Percentiles rank a stretch among this genome's conserved stretches.
Evolutionary conservation across 2,113 vertebrate genomes (phyloP).

Genomic region (Rhegmatorhina hoffmannsi): DNA sequence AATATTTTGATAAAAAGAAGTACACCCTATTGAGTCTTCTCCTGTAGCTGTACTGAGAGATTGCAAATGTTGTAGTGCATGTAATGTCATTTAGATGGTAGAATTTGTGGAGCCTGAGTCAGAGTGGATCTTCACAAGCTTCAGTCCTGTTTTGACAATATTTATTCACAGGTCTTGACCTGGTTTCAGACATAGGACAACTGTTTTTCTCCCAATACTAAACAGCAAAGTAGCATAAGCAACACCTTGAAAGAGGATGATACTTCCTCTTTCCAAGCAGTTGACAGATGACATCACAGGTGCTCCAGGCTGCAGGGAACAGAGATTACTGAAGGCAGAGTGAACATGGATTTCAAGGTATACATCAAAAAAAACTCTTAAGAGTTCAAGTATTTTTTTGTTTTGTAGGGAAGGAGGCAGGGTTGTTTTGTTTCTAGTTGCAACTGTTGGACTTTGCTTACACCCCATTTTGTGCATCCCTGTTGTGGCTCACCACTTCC

Average conservation of each 20-base stretch:
- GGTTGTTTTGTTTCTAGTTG: background rate
- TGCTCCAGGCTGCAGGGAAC: background rate
- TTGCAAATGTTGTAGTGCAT: background rate
- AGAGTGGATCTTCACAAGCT: background rate
- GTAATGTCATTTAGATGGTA: background rate
- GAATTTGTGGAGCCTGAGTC: background rate
- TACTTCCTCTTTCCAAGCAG: background rate
- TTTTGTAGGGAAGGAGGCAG: background rate
- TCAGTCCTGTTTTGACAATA: background rate
- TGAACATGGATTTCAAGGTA: background rate
- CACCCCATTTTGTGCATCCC: background rate
- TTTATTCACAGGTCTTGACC: background rate
- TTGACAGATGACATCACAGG: background rate
- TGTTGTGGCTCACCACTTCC: constrained; percentile 51
- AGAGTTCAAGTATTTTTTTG: background rate
- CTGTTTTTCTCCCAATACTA: background rate
- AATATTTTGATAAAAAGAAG: background rate
- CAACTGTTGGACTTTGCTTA: constrained; percentile 19
- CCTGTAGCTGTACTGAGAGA: background rate
- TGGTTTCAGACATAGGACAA: background rate
- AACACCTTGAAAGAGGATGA: background rate
- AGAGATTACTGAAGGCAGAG: background rate
- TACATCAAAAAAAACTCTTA: background rate
- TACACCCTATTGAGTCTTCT: background rate
- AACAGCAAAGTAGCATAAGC: background rate